These are phyloP conservation scores for Mechanitis mazaeus DNA, from an alignment of 2,888 invertebrate species.

Conservation along the genomic window DNA sequence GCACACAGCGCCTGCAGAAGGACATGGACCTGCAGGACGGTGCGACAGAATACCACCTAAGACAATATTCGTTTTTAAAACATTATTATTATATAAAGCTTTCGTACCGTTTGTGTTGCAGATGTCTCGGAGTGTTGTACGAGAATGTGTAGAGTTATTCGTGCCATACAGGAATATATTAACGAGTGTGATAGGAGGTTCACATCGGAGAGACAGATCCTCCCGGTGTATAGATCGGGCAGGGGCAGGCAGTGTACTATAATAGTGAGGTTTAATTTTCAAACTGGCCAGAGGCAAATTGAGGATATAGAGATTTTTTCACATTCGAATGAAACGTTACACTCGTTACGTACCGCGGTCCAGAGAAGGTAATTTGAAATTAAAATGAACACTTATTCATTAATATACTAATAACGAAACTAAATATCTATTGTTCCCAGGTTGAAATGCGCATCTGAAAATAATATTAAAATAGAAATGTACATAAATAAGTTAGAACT, in stretches of 20 bases:
- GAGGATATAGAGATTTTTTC: slow-evolving; percentile 95
- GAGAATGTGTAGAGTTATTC: slow-evolving; percentile 93
- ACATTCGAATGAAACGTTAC: slow-evolving; percentile 95
- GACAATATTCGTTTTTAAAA: background rate
- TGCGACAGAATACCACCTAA: slow-evolving; percentile 23
- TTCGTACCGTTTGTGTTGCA: slow-evolving; percentile 35
- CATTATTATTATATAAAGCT: no score
- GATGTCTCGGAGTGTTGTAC: slow-evolving; percentile 65
- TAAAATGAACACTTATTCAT: slow-evolving; percentile 5
- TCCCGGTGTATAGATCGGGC: slow-evolving; percentile 93
- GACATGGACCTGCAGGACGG: slow-evolving; percentile 79
- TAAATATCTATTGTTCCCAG: slow-evolving; percentile 45
- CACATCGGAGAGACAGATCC: slow-evolving; percentile 89
- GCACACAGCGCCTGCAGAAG: slow-evolving; percentile 90
- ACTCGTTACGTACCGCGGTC: slow-evolving; percentile 87
- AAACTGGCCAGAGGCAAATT: slow-evolving; percentile 89
- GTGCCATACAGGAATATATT: slow-evolving; percentile 96
- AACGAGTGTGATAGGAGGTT: slow-evolving; percentile 95
- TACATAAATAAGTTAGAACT: slow-evolving; percentile 95
- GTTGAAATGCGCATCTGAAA: slow-evolving; percentile 65
- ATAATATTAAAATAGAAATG: slow-evolving; percentile 90
- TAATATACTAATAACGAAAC: no score
- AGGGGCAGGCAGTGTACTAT: slow-evolving; percentile 93
- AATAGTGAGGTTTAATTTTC: slow-evolving; percentile 86
- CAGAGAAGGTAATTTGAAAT: slow-evolving; percentile 72